A percentile compares a stretch with the other conserved stretches of the same genome.
Conservation (phyloP, 2,888 invertebrate species). For the Chrysolina oricalcia region DNA sequence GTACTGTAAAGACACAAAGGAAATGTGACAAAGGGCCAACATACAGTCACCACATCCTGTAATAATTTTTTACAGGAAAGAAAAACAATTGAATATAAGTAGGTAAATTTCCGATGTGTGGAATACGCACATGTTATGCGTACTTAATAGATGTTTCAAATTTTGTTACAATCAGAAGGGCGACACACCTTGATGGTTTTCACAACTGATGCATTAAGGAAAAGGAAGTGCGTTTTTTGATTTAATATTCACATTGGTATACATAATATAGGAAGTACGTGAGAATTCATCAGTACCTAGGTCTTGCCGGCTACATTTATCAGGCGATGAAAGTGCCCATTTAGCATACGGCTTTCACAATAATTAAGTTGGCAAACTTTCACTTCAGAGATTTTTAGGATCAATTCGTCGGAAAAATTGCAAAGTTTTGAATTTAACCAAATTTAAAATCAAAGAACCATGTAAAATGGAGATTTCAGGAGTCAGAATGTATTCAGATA, state of each 20-base stretch:
- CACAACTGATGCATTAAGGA: neutral
- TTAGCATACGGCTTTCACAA: too few relatives aligned
- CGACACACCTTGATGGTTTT: neutral
- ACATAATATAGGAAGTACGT: neutral
- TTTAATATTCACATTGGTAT: neutral
- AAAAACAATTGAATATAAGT: neutral
- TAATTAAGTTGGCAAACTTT: too few relatives aligned
- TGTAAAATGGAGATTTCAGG: too few relatives aligned
- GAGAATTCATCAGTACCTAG: too few relatives aligned
- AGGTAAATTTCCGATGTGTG: neutral
- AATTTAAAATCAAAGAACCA: too few relatives aligned
- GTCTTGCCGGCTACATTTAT: too few relatives aligned
- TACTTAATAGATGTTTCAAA: neutral
- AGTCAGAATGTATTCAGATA: too few relatives aligned
- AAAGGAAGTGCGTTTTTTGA: neutral
- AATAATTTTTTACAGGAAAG: neutral
- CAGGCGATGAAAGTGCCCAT: too few relatives aligned
- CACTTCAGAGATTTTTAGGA: too few relatives aligned
- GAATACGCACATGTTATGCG: neutral
- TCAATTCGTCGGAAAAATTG: too few relatives aligned
- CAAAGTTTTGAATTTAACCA: too few relatives aligned
- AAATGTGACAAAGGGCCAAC: neutral
- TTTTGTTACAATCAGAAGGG: neutral
- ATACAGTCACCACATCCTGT: neutral
- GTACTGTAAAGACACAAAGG: neutral